Base-by-base conservation (phyloP, 2,113 vertebrate species). In the Tursiops truncatus region DNA sequence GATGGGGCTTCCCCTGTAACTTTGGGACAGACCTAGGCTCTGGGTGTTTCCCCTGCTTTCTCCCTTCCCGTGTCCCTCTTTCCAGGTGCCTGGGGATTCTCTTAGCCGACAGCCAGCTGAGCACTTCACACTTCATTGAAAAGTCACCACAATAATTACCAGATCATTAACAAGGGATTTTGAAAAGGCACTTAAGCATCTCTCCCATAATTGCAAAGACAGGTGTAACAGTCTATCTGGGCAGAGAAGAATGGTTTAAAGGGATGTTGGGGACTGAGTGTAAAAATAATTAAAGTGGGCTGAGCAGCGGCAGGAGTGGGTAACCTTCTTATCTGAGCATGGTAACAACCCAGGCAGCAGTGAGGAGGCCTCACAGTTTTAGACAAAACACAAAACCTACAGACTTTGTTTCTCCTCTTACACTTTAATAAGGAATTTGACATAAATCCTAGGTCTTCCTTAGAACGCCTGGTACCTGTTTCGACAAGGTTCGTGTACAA, bases 141-240 rank as follows among this genome's bases (percentile, higher is more conserved):
- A 92, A 96, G 94, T 94, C 96, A 94, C 92, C 80, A 67, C 70
- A 81, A 33, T 97, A 97, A 97, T 98, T 96, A 97, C 74, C 74
- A 89, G 95, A 71, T 97, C 90, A 92, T 97, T 97, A 97, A 53
- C 87, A 44, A 63, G 68, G 92, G 97, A 80, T 71, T 94, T 97
- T 31, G 82, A 92, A 95, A 84, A 96, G 92, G 67, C 86, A 36
- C 90, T 97, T 98, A 92, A 97, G 92, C 50, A 0, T 74, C 74
- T 88, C 81, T 96, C 83, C 82, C 18, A 3, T 94, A 97, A 97
- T 97, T 63, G 95, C 87, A 73, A 77, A 97, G 97, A 98, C 97
- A 97, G 97, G 95, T 97, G 95, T 95, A 86, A 96, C 83, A 80
- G 76, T 41, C 33, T 53, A 1, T 87, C 82, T 71, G 63, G 84